Evolutionary conservation across 2,888 invertebrate species (phyloP).

Genomic region (Odontocerum albicorne): DNA sequence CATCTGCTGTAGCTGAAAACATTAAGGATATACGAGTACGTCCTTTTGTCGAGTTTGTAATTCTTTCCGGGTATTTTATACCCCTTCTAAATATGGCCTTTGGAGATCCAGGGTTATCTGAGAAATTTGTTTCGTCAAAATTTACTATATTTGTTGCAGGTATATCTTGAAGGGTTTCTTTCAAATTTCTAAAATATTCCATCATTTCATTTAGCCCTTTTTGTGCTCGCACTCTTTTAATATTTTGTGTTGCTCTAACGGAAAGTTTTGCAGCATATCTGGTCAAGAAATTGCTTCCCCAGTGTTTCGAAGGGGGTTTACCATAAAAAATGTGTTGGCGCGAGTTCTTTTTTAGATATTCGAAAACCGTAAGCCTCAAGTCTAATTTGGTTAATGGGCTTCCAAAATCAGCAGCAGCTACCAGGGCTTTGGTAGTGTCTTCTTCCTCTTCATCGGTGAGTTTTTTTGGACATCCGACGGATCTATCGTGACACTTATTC

Average conservation of each 20-base stretch:
- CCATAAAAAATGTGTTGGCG: neutral
- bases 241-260: neutral
- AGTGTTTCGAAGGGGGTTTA: neutral
- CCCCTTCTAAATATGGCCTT: constrained; percentile 2
- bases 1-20: constrained; percentile 2
- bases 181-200: neutral
- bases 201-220: constrained; percentile 3
- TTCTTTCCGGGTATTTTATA: constrained; percentile 2
- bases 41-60: constrained; percentile 1
- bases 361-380: neutral
- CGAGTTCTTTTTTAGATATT: constrained; percentile 5
- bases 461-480: neutral
- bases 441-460: constrained; percentile 1
- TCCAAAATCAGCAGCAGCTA: constrained; percentile 6
- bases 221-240: neutral
- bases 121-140: constrained; percentile 7
- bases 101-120: neutral
- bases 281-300: neutral
- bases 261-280: neutral
- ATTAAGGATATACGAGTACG: neutral
- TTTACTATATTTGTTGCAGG: constrained; percentile 5
- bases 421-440: neutral
- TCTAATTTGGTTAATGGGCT: constrained; percentile 4
- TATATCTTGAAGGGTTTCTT: neutral
- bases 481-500: constrained; percentile 1